Evolutionary conservation across 2,888 invertebrate species (phyloP), one percentile per base, ranked within the genome.

Genomic region (Sinelater perroti): DNA sequence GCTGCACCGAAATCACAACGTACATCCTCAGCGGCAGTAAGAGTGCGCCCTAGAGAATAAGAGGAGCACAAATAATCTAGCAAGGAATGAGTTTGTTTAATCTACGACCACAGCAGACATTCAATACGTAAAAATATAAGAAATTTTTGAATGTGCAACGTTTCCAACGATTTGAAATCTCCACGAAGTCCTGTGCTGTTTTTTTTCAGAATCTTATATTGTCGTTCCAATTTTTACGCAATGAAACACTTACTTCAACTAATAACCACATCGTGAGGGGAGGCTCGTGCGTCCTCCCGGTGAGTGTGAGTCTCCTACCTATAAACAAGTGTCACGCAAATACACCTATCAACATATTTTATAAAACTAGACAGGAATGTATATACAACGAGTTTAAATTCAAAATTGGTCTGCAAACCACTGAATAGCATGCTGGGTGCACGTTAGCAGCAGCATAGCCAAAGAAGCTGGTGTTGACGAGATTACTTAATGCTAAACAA

Each of bases 401-500:
- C 46, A 58, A 60, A 61, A 63, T 65, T 65, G 65, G 65, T 65
- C 65, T 61, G 64, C 62, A 54, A 61, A 63, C 61, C 61, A 61
- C 61, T 61, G 58, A 61, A 60, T 55, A 63, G 64, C 64, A 64
- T 64, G 62, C 61, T 58, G 35, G 61, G 64, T 64, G 64, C 64
- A 56, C 21, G 33, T 47, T 49, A 47, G 51, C 56, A 64, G 61
- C 66, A 66, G 62, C 67, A 67, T 64, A 62, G 65, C 66, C 60
- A 62, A 64, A 62, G 65, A 67, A 67, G 67, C 67, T 67, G 64
- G 63, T 65, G 65, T 65, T 60, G 59, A 60, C 60, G 56, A 60
- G 58, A 59, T 57, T 57, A 60, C 56, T 62, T 65, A 63, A 56
- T 46, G 59, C 62, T 65, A 54, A 53, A 58, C 54, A 57, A 54